Evolutionary conservation across 2,797 vertebrate species (phyloP).

Genomic region (Trachops cirrhosus): DNA sequence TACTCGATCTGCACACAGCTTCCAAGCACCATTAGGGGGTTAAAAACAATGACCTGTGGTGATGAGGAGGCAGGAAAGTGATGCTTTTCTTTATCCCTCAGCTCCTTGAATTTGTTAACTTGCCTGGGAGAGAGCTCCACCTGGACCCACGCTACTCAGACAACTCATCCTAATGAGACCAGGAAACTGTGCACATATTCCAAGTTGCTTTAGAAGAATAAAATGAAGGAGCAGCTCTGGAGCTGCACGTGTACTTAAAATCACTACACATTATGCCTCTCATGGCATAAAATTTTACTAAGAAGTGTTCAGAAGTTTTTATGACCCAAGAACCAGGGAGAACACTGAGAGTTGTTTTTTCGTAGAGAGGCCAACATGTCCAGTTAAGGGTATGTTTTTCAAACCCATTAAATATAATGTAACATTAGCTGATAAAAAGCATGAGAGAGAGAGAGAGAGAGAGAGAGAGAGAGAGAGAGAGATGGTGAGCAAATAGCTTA

Average conservation of each 20-base stretch:
- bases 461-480: background rate
- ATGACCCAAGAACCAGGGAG: background rate
- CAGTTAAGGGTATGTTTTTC: slow-evolving; percentile 46
- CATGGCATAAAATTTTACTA: background rate
- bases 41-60: background rate
- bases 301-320: slow-evolving; percentile 27
- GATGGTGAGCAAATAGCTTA: background rate
- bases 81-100: background rate
- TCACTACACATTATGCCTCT: background rate
- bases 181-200: background rate
- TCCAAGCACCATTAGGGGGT: background rate
- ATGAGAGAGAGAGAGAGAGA: background rate
- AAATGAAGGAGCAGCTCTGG: background rate
- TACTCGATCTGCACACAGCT: background rate
- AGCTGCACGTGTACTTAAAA: slow-evolving; percentile 19
- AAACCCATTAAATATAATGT: slow-evolving; percentile 45
- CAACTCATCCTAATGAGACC: background rate
- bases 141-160: background rate
- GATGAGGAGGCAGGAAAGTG: background rate
- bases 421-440: slow-evolving; percentile 40
- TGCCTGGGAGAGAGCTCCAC: background rate
- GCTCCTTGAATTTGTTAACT: background rate
- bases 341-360: background rate
- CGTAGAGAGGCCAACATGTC: background rate
- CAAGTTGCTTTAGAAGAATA: slow-evolving; percentile 20